Conservation (phyloP, 2,797 vertebrate genomes). For the Acanthurus lineatus region DNA sequence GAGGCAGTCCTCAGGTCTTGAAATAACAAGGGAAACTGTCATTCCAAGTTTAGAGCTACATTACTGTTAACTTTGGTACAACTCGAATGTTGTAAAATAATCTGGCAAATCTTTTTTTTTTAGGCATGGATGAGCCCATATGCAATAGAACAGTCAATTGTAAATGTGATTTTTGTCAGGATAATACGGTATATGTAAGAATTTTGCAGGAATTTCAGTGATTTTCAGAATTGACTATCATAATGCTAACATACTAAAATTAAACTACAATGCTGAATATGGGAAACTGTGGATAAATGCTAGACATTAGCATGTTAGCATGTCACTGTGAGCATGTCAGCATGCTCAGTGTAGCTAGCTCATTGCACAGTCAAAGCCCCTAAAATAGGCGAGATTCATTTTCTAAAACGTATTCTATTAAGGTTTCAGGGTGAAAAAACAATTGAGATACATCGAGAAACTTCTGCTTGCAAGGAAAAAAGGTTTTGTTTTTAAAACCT, state of each 20-base stretch:
- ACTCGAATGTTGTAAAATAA: not conserved
- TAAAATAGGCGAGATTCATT: not conserved
- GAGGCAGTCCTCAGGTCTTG: conserved; percentile 22
- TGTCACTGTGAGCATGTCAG: not conserved
- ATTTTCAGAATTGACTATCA: not conserved
- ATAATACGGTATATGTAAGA: not conserved
- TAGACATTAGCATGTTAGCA: not conserved
- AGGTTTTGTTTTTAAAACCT: not conserved
- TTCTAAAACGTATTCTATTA: not conserved
- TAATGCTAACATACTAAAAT: not conserved
- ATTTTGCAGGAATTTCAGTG: not conserved
- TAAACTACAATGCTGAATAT: not conserved
- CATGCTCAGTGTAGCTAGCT: not conserved
- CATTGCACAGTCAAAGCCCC: too few relatives aligned
- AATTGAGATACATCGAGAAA: not conserved
- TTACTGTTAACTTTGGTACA: not conserved
- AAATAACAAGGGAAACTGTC: conserved; percentile 44
- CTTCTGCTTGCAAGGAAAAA: not conserved
- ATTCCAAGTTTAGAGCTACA: not conserved
- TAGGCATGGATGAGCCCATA: not conserved
- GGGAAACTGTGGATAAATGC: not conserved
- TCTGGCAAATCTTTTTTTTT: not conserved
- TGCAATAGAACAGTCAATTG: not conserved
- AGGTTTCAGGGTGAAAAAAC: not conserved
- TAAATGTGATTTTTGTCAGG: not conserved